These are phyloP conservation scores for Penaeus chinensis DNA, from an alignment of 1,140 invertebrate species.

Conservation along the genomic window DNA sequence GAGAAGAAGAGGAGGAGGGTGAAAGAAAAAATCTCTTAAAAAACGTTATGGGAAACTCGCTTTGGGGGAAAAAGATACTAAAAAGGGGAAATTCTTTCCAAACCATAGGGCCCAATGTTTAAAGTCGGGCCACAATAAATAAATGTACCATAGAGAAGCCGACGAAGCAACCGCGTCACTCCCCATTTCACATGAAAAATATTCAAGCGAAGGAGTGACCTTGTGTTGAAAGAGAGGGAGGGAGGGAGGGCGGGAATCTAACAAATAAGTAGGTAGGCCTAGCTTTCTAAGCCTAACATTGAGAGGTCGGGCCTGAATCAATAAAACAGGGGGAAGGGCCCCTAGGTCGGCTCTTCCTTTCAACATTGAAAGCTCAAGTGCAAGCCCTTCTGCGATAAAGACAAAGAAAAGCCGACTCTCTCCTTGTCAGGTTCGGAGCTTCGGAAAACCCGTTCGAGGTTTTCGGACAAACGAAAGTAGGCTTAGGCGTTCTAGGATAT, in stretches of 20 bases:
- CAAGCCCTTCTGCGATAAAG: no score
- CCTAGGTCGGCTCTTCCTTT: not conserved
- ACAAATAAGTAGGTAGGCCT: slow-evolving; percentile 27
- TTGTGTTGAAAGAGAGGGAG: not conserved
- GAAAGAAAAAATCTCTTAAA: not conserved
- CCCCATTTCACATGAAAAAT: not conserved
- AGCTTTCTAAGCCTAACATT: slow-evolving; percentile 21
- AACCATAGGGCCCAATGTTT: no score
- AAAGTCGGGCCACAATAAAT: no score
- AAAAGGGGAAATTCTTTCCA: no score
- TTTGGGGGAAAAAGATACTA: no score
- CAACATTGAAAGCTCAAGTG: not conserved
- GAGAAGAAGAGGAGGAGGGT: not conserved
- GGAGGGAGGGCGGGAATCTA: not conserved
- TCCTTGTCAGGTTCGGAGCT: not conserved
- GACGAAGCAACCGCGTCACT: no score
- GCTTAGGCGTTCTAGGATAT: not conserved
- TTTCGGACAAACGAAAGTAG: not conserved
- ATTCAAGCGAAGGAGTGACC: not conserved
- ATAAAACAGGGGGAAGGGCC: not conserved
- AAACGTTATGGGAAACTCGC: not conserved
- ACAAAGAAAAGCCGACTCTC: no score
- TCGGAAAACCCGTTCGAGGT: not conserved
- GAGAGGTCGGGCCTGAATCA: slow-evolving; percentile 17
- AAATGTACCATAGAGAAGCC: no score